A percentile compares a stretch with the other conserved stretches of the same genome.
Evolutionary conservation across 2,113 vertebrate genomes (phyloP).

Genomic region (Cyanoramphus novaezelandiae): DNA sequence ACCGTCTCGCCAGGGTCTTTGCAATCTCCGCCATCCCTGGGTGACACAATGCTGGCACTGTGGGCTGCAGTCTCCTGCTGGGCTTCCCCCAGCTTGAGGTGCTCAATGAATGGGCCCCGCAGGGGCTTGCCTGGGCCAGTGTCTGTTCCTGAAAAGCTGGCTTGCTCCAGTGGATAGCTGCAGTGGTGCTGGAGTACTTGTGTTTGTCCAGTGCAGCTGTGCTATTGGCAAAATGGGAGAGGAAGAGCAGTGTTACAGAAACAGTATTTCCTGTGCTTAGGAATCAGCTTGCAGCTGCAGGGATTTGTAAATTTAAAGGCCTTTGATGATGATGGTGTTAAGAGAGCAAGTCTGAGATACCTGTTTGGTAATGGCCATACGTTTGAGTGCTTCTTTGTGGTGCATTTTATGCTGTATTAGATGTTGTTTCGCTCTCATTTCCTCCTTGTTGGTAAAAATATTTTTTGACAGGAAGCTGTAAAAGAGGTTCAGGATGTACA

Average conservation of each 20-base stretch:
- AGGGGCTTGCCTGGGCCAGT: background rate
- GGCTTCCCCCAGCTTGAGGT: background rate
- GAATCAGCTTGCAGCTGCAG: background rate
- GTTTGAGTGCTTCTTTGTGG: background rate
- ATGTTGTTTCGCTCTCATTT: background rate
- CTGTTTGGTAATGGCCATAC: background rate
- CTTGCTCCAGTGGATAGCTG: background rate
- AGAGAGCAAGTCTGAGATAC: background rate
- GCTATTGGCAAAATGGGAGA: fast-evolving
- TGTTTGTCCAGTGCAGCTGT: background rate
- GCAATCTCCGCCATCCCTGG: background rate
- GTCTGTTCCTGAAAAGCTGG: background rate
- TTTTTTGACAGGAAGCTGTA: background rate
- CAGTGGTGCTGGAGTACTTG: background rate
- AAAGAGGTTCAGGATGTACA: background rate
- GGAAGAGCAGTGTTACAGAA: fast-evolving
- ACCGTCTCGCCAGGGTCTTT: background rate
- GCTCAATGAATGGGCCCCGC: background rate
- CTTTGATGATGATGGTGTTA: background rate
- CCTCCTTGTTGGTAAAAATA: background rate
- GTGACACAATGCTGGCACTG: background rate
- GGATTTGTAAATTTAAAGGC: background rate
- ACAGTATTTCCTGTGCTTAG: background rate
- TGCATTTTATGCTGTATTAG: background rate
- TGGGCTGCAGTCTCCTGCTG: background rate